These are phyloP conservation scores for Heliconius nattereri DNA, from an alignment of 1,140 invertebrate species.

Conservation along the genomic window DNA sequence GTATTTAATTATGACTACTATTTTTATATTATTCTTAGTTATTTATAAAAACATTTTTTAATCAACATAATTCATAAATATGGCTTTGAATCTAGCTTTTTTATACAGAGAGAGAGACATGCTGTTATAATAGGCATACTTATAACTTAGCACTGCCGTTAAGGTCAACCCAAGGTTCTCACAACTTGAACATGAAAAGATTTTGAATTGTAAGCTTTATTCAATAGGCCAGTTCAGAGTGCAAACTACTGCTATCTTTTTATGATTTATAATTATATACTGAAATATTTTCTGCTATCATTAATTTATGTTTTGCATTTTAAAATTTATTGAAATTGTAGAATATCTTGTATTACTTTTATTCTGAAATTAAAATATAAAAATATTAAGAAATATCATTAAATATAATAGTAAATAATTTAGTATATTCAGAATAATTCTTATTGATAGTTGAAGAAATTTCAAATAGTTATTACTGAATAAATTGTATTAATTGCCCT, in stretches of 20 bases:
- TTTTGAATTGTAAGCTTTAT: conserved; percentile 7
- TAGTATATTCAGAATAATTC: too few species aligned
- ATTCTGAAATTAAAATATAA: too few species aligned
- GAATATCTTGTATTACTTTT: neutral
- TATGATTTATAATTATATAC: neutral
- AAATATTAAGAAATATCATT: too few species aligned
- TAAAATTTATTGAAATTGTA: neutral
- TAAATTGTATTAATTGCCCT: too few species aligned
- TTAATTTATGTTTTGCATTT: too few species aligned
- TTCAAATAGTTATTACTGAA: too few species aligned
- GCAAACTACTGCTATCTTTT: neutral
- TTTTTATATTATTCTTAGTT: too few species aligned
- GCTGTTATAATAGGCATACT: neutral
- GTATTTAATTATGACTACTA: too few species aligned
- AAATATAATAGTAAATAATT: too few species aligned
- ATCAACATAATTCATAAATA: neutral
- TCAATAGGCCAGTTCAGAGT: neutral
- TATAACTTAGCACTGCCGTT: neutral
- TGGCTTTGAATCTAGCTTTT: neutral
- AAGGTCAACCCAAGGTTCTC: conserved; percentile 4
- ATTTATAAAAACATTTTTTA: neutral
- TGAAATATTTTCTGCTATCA: neutral
- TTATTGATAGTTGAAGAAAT: too few species aligned
- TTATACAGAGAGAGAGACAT: neutral
- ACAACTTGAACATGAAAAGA: conserved; percentile 12